A percentile compares a stretch with the other conserved stretches of the same genome.
These are phyloP conservation scores for Lytechinus variegatus DNA, from an alignment of 35 echinoderm and acorn worm genomes.

Conservation along the genomic window DNA sequence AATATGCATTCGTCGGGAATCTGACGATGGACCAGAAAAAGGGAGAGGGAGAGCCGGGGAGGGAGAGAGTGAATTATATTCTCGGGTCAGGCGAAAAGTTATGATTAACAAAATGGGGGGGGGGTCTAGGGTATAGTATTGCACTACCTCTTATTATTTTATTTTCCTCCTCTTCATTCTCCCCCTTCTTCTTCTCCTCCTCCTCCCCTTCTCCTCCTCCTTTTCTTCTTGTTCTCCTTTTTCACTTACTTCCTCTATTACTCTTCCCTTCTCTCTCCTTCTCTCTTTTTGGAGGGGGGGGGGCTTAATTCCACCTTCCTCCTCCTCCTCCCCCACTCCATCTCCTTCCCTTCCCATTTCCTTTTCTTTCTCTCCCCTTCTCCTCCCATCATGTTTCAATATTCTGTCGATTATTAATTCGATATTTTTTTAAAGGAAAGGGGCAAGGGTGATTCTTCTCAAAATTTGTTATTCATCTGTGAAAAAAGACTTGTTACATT, in stretches of 20 bases:
- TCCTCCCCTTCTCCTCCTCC: background rate
- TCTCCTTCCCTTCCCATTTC: background rate
- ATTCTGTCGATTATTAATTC: too few species aligned
- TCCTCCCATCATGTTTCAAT: background rate
- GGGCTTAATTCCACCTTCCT: background rate
- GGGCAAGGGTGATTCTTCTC: background rate
- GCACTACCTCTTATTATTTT: too few species aligned
- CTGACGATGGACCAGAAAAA: too few species aligned
- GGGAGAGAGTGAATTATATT: too few species aligned
- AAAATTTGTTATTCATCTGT: too few species aligned
- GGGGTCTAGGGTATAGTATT: too few species aligned
- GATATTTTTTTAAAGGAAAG: background rate
- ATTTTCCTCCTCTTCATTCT: background rate
- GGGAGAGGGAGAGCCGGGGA: too few species aligned
- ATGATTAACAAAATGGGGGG: too few species aligned
- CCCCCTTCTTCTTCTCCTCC: background rate
- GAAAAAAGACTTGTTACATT: too few species aligned
- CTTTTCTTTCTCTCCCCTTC: background rate
- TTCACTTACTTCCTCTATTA: background rate
- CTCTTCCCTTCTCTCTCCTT: background rate
- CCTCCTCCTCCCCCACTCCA: background rate
- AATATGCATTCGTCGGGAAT: too few species aligned
- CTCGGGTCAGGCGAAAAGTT: too few species aligned
- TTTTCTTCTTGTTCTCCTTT: background rate
- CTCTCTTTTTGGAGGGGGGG: too few species aligned